Evolutionary conservation across 2,113 vertebrate genomes (phyloP), one percentile per base, ranked within the genome.

Genomic region (Hypomesus transpacificus): DNA sequence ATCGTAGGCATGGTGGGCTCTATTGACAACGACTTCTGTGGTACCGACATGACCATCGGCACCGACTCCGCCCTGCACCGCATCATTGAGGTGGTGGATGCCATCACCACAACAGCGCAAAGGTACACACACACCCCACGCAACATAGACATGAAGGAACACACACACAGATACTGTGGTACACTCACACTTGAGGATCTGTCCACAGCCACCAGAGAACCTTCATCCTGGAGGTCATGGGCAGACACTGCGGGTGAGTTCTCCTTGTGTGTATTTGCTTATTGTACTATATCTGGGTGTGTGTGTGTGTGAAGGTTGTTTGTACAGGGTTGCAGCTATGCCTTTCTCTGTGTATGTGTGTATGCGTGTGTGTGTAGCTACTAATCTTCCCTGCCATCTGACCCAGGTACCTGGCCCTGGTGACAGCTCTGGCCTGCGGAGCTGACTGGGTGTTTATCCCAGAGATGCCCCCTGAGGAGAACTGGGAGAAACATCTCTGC

Each of bases 371-470:
- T 26, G 65, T 56, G 56, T 3, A 8, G 8, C 28, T 75, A 46
- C 17, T 52, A 18, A 3, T 6, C 3, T n/a, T 54, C 4, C 57
- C 34, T 52, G 69, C 59, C 56, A 13, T 46, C 39, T 13, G 71
- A 54, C 51, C 14, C 86, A 98, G 97, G n/a, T 99, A 98, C 84
- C 86, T 99, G 84, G 97, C 96, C 0, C 89, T 98, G 70, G 94
- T 98, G 75, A 96, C 97, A 0, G 94, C 95, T 67, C 89, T 98
- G 80, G 92, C 96, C 59, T 96, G 94, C 0, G 96, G 96, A 0
- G 97, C 96, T 0, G 96, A 99, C 87, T 98, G 96, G 96, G 95
- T 98, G 70, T 96, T 99, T 83, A 96, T 99, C 85, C 97, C 96
- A 0, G 97, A 99, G 77, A 93, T 94, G 83, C 96, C 97, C 0